phyloP scores from a whole-genome alignment of 2,888 invertebrate species.

The Prenolepis imparis region DNA sequence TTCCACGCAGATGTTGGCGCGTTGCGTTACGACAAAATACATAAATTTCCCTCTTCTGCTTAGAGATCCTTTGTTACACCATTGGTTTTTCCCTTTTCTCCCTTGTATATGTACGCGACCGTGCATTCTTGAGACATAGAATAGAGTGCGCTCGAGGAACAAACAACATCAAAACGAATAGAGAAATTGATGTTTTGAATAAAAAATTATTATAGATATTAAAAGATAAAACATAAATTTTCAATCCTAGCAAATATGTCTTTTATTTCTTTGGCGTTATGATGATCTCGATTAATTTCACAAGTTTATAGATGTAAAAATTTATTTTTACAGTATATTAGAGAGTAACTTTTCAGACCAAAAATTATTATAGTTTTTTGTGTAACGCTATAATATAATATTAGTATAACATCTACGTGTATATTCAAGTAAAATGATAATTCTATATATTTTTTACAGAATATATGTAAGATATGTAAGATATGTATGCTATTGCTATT shows the following conservation, averaged over 20 bases:
- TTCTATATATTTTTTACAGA: not conserved
- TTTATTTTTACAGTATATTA: no score
- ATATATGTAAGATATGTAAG: not conserved
- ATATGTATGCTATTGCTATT: not conserved
- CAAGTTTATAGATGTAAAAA: no score
- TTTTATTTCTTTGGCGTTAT: no score
- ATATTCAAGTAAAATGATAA: not conserved
- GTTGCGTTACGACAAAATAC: constrained; percentile 75
- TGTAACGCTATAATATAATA: no score
- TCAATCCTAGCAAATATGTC: not conserved
- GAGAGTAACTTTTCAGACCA: no score
- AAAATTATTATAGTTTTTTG: no score
- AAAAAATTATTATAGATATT: not conserved
- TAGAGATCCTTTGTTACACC: constrained; percentile 70
- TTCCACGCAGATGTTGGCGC: constrained; percentile 79
- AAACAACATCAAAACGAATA: not conserved
- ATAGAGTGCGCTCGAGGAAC: constrained; percentile 48
- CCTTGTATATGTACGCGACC: constrained; percentile 48
- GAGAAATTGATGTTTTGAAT: not conserved
- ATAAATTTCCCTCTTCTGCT: constrained; percentile 79
- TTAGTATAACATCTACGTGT: not conserved
- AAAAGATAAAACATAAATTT: not conserved
- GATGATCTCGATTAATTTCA: no score
- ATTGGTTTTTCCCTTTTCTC: constrained; percentile 59
- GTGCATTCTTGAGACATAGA: constrained; percentile 68